These are phyloP conservation scores for Drosophila helvetica DNA, from an alignment of 2,888 invertebrate species.

Conservation along the genomic window DNA sequence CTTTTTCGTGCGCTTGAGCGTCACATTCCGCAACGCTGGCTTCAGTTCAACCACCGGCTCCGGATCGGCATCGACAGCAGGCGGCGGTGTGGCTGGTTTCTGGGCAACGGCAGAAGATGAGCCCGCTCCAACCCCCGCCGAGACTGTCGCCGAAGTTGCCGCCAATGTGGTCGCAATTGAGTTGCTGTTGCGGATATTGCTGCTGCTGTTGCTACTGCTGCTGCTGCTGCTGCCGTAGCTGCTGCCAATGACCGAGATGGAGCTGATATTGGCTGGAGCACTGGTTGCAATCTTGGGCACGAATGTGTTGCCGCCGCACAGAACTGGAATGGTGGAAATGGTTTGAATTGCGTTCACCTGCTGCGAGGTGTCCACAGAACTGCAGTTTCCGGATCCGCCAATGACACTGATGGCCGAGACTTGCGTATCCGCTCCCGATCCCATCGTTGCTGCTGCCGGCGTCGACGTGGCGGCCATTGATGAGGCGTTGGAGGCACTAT, in stretches of 20 bases:
- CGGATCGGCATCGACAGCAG: conserved; percentile 57
- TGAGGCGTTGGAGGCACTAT: conserved; percentile 65
- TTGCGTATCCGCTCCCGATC: conserved; percentile 52
- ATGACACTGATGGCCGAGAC: conserved; percentile 71
- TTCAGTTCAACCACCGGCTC: conserved; percentile 85
- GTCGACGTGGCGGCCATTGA: conserved; percentile 41
- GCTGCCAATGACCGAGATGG: conserved; percentile 82
- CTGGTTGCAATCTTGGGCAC: conserved; percentile 66
- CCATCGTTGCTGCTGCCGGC: conserved; percentile 15
- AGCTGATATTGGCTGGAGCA: conserved; percentile 73
- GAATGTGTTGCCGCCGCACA: conserved; percentile 81
- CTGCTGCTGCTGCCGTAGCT: conserved; percentile 65
- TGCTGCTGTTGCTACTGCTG: conserved; percentile 7
- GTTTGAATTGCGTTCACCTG: conserved; percentile 74
- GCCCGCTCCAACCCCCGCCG: conserved; percentile 20
- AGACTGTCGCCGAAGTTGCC: conserved; percentile 36
- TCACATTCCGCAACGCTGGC: conserved; percentile 87
- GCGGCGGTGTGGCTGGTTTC: conserved; percentile 54
- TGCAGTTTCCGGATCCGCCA: conserved; percentile 53
- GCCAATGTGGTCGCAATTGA: conserved; percentile 32
- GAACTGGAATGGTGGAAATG: conserved; percentile 83
- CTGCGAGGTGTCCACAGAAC: conserved; percentile 37
- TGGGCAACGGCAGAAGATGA: conserved; percentile 20
- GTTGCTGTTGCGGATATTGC: conserved; percentile 32
- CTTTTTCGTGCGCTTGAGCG: conserved; percentile 89